Percentiles rank a stretch among this genome's conserved stretches.
Conservation (phyloP, 2,113 vertebrate species). For the Erinaceus europaeus region DNA sequence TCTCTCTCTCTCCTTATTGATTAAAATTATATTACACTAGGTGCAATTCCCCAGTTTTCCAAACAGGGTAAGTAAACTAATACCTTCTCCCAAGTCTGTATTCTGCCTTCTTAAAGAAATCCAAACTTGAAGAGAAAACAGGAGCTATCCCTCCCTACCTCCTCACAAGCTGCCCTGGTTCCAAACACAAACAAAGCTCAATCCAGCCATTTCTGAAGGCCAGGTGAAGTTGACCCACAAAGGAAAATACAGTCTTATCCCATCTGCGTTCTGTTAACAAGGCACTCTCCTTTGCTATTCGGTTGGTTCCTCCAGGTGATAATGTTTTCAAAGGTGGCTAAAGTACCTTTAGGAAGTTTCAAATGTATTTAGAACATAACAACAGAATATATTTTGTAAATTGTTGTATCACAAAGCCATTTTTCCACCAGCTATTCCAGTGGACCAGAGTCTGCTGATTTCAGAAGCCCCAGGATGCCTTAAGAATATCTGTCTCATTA, state of each 20-base stretch:
- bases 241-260: neutral
- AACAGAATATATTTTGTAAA: conserved; percentile 17
- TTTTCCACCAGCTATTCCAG: conserved; percentile 35
- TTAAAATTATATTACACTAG: neutral
- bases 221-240: neutral
- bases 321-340: conserved; percentile 22
- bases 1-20: neutral
- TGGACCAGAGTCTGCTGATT: conserved; percentile 35
- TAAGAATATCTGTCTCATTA: conserved; percentile 67
- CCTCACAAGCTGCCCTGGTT: neutral
- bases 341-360: conserved; percentile 28
- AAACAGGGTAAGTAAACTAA: neutral
- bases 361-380: neutral
- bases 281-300: neutral
- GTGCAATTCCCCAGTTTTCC: neutral
- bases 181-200: neutral
- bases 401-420: conserved; percentile 22
- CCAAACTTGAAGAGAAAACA: neutral
- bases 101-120: conserved; percentile 1
- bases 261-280: neutral
- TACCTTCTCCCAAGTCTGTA: neutral
- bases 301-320: neutral
- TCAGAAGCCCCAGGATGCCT: conserved; percentile 55
- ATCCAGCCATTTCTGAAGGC: neutral
- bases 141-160: neutral